Evolutionary conservation across 2,797 vertebrate genomes (phyloP).

Genomic region (Coranthus polyacanthus): DNA sequence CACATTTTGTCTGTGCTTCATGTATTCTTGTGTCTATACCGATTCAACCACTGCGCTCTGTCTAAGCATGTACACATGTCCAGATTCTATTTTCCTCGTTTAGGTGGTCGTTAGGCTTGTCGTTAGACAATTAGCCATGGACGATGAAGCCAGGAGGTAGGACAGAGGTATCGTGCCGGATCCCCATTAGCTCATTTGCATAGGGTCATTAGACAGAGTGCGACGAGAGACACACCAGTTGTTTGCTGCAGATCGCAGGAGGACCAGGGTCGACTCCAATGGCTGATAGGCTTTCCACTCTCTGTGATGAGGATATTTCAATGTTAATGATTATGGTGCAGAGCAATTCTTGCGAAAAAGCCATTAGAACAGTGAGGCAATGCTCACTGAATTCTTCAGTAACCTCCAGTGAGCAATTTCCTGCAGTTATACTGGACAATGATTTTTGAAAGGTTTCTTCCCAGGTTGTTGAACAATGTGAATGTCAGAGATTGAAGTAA

Average conservation of each 20-base stretch:
- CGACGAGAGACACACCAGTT: slow-evolving; percentile 43
- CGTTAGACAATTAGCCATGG: slow-evolving; percentile 82
- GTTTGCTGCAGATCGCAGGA: slow-evolving; percentile 59
- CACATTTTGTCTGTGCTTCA: slow-evolving; percentile 1
- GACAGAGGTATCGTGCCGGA: slow-evolving; percentile 68
- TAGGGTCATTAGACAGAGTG: slow-evolving; percentile 77
- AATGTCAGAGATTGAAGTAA: slow-evolving; percentile 55
- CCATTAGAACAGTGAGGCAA: slow-evolving; percentile 49
- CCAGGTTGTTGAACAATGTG: slow-evolving; percentile 53
- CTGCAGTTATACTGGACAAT: slow-evolving; percentile 32
- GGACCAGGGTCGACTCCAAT: slow-evolving; percentile 9
- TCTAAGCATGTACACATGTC: slow-evolving; percentile 66
- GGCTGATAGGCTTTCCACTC: slow-evolving; percentile 33
- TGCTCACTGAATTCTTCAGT: slow-evolving; percentile 41
- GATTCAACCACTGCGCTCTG: slow-evolving; percentile 38
- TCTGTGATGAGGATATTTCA: slow-evolving; percentile 62
- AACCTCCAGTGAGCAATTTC: slow-evolving; percentile 48
- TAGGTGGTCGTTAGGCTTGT: slow-evolving; percentile 76
- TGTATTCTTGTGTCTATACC: slow-evolving; percentile 16
- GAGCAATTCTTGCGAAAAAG: slow-evolving; percentile 51
- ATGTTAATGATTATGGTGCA: slow-evolving; percentile 66
- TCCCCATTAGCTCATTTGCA: slow-evolving; percentile 79
- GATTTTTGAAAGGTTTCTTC: slow-evolving; percentile 41
- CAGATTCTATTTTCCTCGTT: slow-evolving; percentile 77
- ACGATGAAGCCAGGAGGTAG: slow-evolving; percentile 79